Evolutionary conservation across 2,113 vertebrate species (phyloP), one percentile per base, ranked within the genome.

Genomic region (Boleophthalmus pectinirostris): DNA sequence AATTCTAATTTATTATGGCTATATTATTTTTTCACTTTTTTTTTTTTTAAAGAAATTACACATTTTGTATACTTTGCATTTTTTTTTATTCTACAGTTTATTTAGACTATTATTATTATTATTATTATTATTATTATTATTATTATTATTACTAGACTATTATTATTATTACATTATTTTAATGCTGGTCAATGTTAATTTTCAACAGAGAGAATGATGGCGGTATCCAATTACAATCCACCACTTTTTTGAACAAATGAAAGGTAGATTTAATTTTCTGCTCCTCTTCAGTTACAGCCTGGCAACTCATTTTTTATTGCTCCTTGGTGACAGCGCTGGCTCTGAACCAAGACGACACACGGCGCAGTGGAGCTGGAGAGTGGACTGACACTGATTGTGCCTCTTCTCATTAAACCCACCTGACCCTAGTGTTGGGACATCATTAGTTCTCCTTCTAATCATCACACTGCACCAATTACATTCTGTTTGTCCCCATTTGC

Each of bases 401-500:
- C 93, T 96, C 93, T 94, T 92, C 95, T 96, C 96, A 97, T 97
- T 98, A 97, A 98, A 96, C 95, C 94, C 93, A 93, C 94, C 95
- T 98, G 96, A 97, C 96, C 96, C 94, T 86, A 91, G 94, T 95
- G 96, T 96, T 96, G 95, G 94, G 94, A 96, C 95, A 95, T 95
- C 95, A 96, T 97, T 97, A 96, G 95, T 96, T 95, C 95, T 94
- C 92, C 93, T 94, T 92, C 91, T 95, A 96, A 95, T 94, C 93
- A 95, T 94, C 94, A 93, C 94, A 93, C 92, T 93, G 92, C 95
- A 95, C 94, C 94, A 94, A 96, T 96, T 96, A 95, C 94, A 92
- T 95, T 95, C 92, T 93, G 91, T 95, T 96, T 95, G 92, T 92
- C 88, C 88, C 92, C 90, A 94, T 95, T 96, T 95, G 93, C 94